phyloP scores from a whole-genome alignment of 2,113 vertebrate species.

The Oreochromis niloticus region DNA sequence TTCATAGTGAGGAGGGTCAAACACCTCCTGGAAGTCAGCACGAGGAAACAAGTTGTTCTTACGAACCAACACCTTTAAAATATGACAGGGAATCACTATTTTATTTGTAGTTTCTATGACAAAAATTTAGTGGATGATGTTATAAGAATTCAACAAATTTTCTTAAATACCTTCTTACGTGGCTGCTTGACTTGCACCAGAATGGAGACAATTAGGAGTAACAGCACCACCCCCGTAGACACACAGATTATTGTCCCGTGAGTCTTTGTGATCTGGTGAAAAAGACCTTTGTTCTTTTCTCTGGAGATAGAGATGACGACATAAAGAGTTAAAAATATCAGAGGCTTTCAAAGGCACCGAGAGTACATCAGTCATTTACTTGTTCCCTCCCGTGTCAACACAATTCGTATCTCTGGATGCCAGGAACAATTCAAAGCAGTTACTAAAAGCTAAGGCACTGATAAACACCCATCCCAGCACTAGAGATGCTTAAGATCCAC shows the following conservation, averaged over 20 bases:
- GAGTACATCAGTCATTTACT: neutral
- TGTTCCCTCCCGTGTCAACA: neutral
- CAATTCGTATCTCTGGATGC: neutral
- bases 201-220: conserved; percentile 90
- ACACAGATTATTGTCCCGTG: conserved; percentile 89
- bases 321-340: neutral
- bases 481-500: neutral
- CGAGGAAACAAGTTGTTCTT: conserved; percentile 84
- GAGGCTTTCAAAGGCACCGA: neutral
- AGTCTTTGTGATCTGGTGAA: conserved; percentile 88
- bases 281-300: conserved; percentile 83
- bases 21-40: conserved; percentile 85
- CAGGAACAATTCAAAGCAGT: neutral
- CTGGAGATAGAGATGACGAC: conserved; percentile 58
- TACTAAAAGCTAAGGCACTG: neutral
- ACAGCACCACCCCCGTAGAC: conserved; percentile 87
- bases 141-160: neutral
- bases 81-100: neutral
- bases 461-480: neutral
- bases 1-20: conserved; percentile 93
- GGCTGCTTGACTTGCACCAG: conserved; percentile 94
- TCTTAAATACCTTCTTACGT: conserved; percentile 80
- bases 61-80: conserved; percentile 77
- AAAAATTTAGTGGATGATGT: neutral
- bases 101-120: neutral